phyloP scores from a whole-genome alignment of 2,797 vertebrate species.

The Aratinga solstitialis region DNA sequence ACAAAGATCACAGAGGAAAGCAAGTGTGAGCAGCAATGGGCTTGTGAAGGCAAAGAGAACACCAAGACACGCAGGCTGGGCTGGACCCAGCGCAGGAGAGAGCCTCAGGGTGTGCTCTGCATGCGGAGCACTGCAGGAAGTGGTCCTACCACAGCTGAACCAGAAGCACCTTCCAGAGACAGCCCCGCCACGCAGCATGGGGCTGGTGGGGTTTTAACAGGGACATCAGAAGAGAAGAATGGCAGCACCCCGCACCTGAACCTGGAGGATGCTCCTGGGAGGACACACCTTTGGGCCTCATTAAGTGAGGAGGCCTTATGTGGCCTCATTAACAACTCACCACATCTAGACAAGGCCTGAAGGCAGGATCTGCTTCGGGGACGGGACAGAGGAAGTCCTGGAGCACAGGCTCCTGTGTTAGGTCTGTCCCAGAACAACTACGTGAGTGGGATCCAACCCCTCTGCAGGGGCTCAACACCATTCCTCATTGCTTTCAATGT shows the following conservation, averaged over 20 bases:
- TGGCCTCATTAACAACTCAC: background rate
- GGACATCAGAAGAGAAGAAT: background rate
- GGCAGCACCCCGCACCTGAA: background rate
- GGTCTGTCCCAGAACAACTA: background rate
- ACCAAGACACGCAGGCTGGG: background rate
- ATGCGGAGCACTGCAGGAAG: background rate
- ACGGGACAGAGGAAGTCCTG: background rate
- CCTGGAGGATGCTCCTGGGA: background rate
- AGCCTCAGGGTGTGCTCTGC: background rate
- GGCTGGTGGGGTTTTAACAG: background rate
- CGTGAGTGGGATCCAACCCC: background rate
- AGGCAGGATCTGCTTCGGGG: background rate
- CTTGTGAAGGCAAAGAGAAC: background rate
- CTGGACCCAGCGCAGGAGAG: background rate
- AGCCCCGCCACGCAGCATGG: background rate
- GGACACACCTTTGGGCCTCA: background rate
- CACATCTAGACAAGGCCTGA: background rate
- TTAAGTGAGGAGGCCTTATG: too few relatives aligned
- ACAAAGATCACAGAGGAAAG: background rate
- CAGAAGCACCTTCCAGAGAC: background rate
- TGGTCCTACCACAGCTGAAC: background rate
- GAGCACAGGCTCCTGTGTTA: background rate
- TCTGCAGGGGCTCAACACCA: background rate
- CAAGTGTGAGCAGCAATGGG: background rate
- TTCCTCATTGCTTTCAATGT: background rate